Percentiles rank a stretch among this genome's conserved stretches.
These are phyloP conservation scores for Machimus rusticus DNA, from an alignment of 2,888 invertebrate genomes.

Conservation along the genomic window DNA sequence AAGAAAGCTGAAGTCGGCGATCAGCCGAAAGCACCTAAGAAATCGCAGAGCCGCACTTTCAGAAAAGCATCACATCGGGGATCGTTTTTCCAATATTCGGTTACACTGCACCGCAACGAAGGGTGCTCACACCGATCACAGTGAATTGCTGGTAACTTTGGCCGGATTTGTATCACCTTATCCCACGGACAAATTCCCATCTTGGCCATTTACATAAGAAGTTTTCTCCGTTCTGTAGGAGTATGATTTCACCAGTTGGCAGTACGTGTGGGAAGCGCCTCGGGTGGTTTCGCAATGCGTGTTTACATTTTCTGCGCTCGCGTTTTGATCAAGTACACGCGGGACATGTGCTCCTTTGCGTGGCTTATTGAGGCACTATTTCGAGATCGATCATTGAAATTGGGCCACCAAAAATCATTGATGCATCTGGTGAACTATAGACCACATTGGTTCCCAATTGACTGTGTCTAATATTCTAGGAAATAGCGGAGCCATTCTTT, in stretches of 20 bases:
- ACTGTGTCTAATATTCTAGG: not conserved
- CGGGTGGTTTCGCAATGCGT: not conserved
- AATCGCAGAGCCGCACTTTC: not conserved
- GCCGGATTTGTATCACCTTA: slow-evolving; percentile 12
- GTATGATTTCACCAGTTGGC: slow-evolving; percentile 12
- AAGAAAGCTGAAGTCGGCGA: not conserved
- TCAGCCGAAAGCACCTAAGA: not conserved
- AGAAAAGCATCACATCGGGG: not conserved
- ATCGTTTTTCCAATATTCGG: not conserved
- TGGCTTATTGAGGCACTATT: not conserved
- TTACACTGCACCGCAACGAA: not conserved
- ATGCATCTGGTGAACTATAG: not conserved
- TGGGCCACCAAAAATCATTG: not conserved
- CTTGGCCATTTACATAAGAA: not conserved
- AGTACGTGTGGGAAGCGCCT: not conserved
- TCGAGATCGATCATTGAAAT: not conserved
- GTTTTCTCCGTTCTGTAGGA: slow-evolving; percentile 26
- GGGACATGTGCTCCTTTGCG: not conserved
- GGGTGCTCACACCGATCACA: not conserved
- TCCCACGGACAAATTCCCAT: not conserved
- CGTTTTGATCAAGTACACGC: not conserved
- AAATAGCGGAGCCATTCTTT: not conserved
- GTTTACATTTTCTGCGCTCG: not conserved
- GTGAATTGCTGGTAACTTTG: not conserved
- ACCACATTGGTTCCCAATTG: not conserved